phyloP scores from a whole-genome alignment of 2,888 invertebrate genomes.

The Pterostichus madidus region DNA sequence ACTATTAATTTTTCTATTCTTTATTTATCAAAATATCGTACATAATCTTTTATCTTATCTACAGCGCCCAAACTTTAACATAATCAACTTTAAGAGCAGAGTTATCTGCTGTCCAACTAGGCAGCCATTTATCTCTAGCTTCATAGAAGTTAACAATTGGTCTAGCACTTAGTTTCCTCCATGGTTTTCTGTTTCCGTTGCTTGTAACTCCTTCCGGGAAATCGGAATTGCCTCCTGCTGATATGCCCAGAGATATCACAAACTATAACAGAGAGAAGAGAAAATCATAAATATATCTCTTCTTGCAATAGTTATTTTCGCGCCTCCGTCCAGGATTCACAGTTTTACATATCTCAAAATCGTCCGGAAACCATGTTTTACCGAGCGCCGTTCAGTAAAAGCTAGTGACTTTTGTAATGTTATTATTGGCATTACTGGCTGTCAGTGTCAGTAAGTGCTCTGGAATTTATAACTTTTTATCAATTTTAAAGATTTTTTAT shows the following conservation, averaged over 20 bases:
- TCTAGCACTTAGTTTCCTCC: slow-evolving; percentile 81
- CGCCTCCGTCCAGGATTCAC: too few relatives aligned
- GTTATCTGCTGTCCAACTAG: slow-evolving; percentile 79
- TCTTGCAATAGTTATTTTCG: too few relatives aligned
- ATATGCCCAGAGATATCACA: slow-evolving; percentile 84
- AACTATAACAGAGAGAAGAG: slow-evolving; percentile 77
- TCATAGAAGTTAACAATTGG: slow-evolving; percentile 83
- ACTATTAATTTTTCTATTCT: neutral
- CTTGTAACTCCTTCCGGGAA: slow-evolving; percentile 81
- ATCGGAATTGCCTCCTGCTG: slow-evolving; percentile 84
- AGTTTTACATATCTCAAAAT: too few relatives aligned
- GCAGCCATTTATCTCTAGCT: slow-evolving; percentile 79
- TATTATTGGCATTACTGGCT: too few relatives aligned
- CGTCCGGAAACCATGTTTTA: too few relatives aligned
- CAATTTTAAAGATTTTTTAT: too few relatives aligned
- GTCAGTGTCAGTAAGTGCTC: too few relatives aligned
- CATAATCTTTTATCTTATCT: slow-evolving; percentile 62
- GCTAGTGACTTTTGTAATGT: too few relatives aligned
- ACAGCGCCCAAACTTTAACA: slow-evolving; percentile 77
- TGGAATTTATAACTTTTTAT: too few relatives aligned
- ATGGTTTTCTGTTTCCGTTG: slow-evolving; percentile 80
- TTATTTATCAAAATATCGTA: slow-evolving; percentile 6
- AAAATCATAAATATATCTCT: slow-evolving; percentile 40
- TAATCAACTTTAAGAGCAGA: slow-evolving; percentile 78
- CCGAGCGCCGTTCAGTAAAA: too few relatives aligned